Evolutionary conservation across 2,888 invertebrate species (phyloP).

Genomic region (Drosophila leonis): DNA sequence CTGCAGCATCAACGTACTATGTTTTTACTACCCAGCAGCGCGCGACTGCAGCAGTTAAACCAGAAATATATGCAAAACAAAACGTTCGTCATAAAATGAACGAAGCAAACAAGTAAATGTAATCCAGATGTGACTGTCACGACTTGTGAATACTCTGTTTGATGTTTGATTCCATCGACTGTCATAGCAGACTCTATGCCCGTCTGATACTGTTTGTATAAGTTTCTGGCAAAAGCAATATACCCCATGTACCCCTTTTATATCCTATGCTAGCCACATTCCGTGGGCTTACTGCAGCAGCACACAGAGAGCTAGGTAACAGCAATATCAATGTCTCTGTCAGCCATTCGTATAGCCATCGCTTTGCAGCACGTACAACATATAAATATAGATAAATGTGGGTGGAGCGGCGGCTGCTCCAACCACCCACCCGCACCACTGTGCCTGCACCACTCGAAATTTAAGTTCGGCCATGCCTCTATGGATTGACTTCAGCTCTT

Average conservation of each 20-base stretch:
- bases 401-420: background rate
- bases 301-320: conserved; percentile 12
- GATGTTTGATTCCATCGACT: too few species aligned
- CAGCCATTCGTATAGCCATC: conserved; percentile 40
- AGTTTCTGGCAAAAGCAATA: too few species aligned
- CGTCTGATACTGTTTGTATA: background rate
- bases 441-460: background rate
- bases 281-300: background rate
- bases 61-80: conserved; percentile 18
- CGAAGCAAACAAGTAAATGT: background rate
- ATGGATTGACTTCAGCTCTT: background rate
- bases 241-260: background rate
- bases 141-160: background rate
- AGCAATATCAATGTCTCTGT: conserved; percentile 24
- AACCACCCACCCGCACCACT: background rate
- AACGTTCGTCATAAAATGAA: background rate
- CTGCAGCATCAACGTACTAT: conserved; percentile 23
- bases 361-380: conserved; percentile 9
- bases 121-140: background rate
- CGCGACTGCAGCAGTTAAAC: conserved; percentile 14
- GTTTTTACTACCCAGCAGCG: conserved; percentile 29
- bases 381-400: conserved; percentile 4
- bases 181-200: too few species aligned
- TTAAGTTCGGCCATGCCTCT: background rate
- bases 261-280: background rate